Base-by-base conservation (phyloP, 2,113 vertebrate genomes). In the Odocoileus virginianus region DNA sequence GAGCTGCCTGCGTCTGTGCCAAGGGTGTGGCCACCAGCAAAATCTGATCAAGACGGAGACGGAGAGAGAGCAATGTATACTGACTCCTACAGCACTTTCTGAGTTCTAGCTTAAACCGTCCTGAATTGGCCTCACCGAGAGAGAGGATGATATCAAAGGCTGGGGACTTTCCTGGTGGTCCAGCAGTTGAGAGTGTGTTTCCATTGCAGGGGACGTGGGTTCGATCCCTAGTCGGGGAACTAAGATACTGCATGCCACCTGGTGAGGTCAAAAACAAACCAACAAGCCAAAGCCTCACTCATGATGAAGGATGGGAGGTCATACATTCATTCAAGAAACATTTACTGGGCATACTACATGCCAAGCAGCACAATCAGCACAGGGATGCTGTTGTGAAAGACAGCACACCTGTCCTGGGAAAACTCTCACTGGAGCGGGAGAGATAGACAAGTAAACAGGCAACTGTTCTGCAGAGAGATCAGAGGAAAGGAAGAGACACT, bases 21-120 rank as follows among this genome's bases (percentile, higher is more conserved):
- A 97, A 98, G 96, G 94, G 97, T 47, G 95, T 88, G 96, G 95
- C 78, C 85, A 64, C 43, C 1, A 1, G 82, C 40, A 27, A 94
- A 93, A 87, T 89, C 87, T 55, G 81, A 95, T 76, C 50, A 43
- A 58, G 67, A 86, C 0, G 2, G 82, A n/a, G 55, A 91, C 36
- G 50, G 27, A 25, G 85, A 55, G 13, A 79, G 54, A 76, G 47
- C 40, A 50, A 90, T 71, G 36, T 28, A 16, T 40, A 45, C 87
- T 67, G 87, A 93, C 76, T 78, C 94, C 61, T 58, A 78, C 16
- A 30, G 95, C 45, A 92, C 40, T 45, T 83, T 95, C 61, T 45
- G 58, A 84, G 79, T 36, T 88, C 36, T 76, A 4, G 47, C 92
- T 93, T 76, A 88, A 83, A 86, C 50, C 55, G 43, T 47, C 45